phyloP scores from a whole-genome alignment of 2,113 vertebrate genomes.

The Halcyon senegalensis region DNA sequence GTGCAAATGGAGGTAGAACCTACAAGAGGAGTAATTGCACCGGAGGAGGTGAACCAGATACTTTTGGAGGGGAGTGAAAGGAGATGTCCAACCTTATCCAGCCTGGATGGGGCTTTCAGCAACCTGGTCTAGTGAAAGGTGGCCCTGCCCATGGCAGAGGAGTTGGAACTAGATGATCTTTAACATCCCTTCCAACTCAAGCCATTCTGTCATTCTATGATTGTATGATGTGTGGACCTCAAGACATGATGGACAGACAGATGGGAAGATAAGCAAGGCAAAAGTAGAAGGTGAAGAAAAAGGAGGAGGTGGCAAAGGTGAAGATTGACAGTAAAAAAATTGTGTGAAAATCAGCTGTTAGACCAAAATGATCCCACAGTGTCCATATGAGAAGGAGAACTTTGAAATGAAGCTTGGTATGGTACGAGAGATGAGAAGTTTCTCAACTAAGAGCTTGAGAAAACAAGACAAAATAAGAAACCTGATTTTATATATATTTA shows the following conservation, averaged over 20 bases:
- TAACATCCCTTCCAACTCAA: no score
- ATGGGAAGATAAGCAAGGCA: neutral
- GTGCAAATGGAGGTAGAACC: neutral
- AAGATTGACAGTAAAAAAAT: neutral
- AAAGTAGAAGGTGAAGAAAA: neutral
- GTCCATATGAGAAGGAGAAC: neutral
- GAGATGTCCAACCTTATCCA: neutral
- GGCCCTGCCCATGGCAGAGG: no score
- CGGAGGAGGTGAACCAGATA: neutral
- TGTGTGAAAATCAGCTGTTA: neutral
- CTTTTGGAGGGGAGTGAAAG: neutral
- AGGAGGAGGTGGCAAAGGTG: neutral
- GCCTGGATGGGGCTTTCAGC: no score
- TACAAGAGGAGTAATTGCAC: neutral
- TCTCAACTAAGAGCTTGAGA: neutral
- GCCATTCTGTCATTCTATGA: no score
- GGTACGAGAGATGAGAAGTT: accelerated
- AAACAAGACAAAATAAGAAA: neutral
- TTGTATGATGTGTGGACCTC: neutral
- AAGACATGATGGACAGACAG: neutral
- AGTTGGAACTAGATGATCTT: no score
- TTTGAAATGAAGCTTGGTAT: neutral
- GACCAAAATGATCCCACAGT: neutral
- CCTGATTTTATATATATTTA: neutral
- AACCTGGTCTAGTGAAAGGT: no score